Evolutionary conservation across 2,888 invertebrate genomes (phyloP).

Genomic region (Conops quadrifasciatus): DNA sequence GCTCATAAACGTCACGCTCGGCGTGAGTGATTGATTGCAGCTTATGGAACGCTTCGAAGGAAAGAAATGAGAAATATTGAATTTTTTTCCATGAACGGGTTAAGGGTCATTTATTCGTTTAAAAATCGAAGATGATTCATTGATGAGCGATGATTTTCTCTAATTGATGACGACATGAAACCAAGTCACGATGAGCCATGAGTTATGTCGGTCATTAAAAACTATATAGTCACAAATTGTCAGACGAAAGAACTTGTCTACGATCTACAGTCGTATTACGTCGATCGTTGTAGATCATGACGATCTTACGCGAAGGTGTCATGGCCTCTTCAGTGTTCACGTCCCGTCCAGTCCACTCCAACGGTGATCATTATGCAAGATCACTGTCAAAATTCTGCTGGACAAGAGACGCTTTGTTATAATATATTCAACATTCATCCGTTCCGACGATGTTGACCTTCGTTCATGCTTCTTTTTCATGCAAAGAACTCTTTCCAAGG

Average conservation of each 20-base stretch:
- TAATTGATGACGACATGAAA: slow-evolving; percentile 25
- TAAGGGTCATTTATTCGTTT: slow-evolving; percentile 18
- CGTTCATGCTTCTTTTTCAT: slow-evolving; percentile 3
- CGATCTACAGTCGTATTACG: neutral
- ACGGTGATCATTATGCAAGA: slow-evolving; percentile 51
- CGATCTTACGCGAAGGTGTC: neutral
- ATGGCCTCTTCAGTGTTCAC: neutral
- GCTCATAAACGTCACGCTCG: neutral
- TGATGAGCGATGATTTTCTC: neutral
- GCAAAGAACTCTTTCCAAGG: neutral
- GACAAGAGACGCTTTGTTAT: neutral
- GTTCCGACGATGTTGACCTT: neutral
- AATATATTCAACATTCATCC: neutral
- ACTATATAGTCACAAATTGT: no score
- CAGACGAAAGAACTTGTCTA: no score
- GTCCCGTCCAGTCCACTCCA: neutral
- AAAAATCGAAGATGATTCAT: slow-evolving; percentile 31
- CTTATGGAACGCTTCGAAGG: neutral
- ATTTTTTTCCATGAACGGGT: neutral
- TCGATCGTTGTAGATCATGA: neutral
- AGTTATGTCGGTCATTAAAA: neutral
- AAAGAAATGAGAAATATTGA: neutral
- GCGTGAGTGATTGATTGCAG: neutral
- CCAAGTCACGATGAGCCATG: no score
- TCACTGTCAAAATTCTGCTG: slow-evolving; percentile 50